phyloP scores from a whole-genome alignment of 2,797 vertebrate species.

The Austrolebias charrua region DNA sequence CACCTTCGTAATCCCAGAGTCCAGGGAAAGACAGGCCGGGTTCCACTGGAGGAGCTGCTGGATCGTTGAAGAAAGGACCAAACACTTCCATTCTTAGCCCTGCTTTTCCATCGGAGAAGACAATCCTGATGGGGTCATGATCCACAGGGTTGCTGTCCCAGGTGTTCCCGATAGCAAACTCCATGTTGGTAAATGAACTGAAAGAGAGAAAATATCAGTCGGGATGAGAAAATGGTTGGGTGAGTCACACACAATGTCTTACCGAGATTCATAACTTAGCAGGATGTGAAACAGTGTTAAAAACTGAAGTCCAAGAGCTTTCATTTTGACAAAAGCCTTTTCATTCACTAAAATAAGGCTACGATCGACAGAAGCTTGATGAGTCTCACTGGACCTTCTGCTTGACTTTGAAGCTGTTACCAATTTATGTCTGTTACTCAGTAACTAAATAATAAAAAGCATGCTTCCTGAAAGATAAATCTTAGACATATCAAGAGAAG shows the following conservation, averaged over 20 bases:
- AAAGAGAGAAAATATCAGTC: constrained; percentile 15
- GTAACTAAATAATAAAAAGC: constrained; percentile 23
- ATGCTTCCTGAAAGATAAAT: constrained; percentile 15
- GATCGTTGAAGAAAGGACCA: constrained; percentile 90
- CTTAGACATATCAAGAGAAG: neutral
- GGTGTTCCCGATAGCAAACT: constrained; percentile 83
- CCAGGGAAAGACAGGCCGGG: constrained; percentile 81
- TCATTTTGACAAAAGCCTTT: constrained; percentile 44
- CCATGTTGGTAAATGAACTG: constrained; percentile 73
- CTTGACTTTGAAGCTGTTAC: constrained; percentile 26
- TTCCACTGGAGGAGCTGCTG: constrained; percentile 80
- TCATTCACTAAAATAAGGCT: neutral
- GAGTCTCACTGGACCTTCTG: neutral
- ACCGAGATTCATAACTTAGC: constrained; percentile 54
- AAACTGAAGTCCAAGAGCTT: constrained; percentile 32
- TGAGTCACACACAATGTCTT: neutral
- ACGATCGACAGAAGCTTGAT: neutral
- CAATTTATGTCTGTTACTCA: constrained; percentile 38
- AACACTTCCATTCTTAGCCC: constrained; percentile 84
- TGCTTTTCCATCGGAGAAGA: constrained; percentile 73
- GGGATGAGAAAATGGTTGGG: neutral
- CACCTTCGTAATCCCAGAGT: constrained; percentile 94
- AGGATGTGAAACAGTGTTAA: constrained; percentile 34
- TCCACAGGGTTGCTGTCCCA: constrained; percentile 85
- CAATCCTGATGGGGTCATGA: constrained; percentile 80